Conservation (phyloP, 2,113 vertebrate species). For the Notiomystis cincta region DNA sequence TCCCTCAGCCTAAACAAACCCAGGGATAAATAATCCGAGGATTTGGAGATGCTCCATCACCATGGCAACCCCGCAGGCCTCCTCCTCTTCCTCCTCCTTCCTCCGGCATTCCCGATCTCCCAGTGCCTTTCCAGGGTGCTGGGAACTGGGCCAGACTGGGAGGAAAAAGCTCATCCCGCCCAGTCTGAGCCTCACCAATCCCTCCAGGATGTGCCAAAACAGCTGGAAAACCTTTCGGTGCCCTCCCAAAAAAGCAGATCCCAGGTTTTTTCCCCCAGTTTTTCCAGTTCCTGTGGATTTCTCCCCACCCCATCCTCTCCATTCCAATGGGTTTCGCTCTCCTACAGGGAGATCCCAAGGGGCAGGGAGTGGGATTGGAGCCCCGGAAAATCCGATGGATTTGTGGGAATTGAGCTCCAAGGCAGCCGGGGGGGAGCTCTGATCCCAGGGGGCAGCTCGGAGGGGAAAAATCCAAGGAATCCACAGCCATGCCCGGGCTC, state of each 20-base stretch:
- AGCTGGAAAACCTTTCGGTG: rapidly evolving
- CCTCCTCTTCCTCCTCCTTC: background rate
- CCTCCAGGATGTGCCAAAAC: rapidly evolving
- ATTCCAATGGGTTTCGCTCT: background rate
- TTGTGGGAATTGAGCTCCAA: background rate
- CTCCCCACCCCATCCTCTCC: background rate
- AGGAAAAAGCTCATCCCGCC: background rate
- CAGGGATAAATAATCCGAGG: background rate
- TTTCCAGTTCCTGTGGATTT: background rate
- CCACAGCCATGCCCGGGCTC: background rate
- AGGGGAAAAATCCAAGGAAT: background rate
- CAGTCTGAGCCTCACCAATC: rapidly evolving
- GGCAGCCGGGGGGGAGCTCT: background rate
- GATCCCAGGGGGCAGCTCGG: background rate
- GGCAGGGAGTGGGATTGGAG: background rate
- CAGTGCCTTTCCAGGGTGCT: background rate
- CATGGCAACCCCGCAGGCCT: slow-evolving; percentile 24
- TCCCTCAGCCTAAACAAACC: background rate
- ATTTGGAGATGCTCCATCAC: slow-evolving; percentile 8
- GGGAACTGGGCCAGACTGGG: background rate
- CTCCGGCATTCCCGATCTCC: background rate
- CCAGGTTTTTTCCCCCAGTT: background rate
- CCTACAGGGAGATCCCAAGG: background rate
- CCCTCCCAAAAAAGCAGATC: background rate
- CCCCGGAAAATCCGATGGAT: background rate